These are phyloP conservation scores for Diarsia brunnea DNA, from an alignment of 2,888 invertebrate species.

Conservation along the genomic window DNA sequence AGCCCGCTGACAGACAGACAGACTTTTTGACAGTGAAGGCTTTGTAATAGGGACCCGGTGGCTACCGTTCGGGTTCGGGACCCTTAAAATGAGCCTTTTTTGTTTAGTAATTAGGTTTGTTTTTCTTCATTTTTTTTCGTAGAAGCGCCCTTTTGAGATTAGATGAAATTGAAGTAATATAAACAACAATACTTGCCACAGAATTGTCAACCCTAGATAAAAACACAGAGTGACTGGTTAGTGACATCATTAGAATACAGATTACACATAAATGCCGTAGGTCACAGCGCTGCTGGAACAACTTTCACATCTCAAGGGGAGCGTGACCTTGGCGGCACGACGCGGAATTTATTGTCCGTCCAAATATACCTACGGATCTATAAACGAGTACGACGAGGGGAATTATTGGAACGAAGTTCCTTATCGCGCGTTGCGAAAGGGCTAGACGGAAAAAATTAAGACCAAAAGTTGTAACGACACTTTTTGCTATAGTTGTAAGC, in stretches of 20 bases:
- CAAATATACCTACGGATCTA: constrained; percentile 27
- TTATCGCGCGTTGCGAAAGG: too few species aligned
- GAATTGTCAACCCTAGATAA: constrained; percentile 52
- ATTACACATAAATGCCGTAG: constrained; percentile 72
- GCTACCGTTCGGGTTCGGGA: too few species aligned
- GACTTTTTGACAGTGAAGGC: too few species aligned
- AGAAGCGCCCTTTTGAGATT: background rate
- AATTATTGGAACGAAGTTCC: too few species aligned
- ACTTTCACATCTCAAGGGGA: constrained; percentile 89
- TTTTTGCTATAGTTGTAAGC: too few species aligned
- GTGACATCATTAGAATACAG: constrained; percentile 75
- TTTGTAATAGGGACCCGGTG: too few species aligned
- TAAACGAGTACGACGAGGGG: background rate
- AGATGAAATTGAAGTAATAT: background rate
- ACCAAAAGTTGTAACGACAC: too few species aligned
- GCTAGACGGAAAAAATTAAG: too few species aligned
- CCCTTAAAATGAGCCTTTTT: background rate
- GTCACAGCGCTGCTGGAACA: constrained; percentile 79
- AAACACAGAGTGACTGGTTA: constrained; percentile 50
- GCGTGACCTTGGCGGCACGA: constrained; percentile 77
- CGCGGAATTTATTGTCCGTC: constrained; percentile 52
- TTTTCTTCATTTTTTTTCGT: background rate
- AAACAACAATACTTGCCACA: background rate
- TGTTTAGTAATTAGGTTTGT: background rate
- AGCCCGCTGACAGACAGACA: too few species aligned